Percentiles rank a stretch among this genome's conserved stretches.
Conservation (phyloP, 2,888 invertebrate genomes). For the Trichogramma evanescens region DNA sequence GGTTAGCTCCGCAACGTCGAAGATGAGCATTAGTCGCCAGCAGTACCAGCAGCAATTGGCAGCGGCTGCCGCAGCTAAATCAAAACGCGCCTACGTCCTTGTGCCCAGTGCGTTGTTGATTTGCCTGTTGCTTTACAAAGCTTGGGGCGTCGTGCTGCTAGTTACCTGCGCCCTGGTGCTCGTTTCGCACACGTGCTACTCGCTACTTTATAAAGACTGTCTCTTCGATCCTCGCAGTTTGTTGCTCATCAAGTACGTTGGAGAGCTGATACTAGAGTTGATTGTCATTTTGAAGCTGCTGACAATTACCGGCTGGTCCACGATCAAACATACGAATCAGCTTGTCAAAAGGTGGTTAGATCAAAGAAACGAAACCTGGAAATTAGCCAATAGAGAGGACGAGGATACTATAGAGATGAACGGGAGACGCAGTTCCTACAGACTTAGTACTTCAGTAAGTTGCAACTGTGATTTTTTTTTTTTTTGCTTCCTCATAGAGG, state of each 20-base stretch:
- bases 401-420: slow-evolving; percentile 14
- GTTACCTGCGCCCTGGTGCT: slow-evolving; percentile 32
- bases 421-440: slow-evolving; percentile 11
- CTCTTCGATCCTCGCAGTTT: slow-evolving; percentile 33
- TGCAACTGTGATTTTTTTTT: not conserved
- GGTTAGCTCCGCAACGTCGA: too few species aligned
- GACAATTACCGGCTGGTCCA: not conserved
- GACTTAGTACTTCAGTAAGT: slow-evolving; percentile 17
- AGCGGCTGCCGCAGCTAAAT: not conserved
- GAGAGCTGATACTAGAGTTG: slow-evolving; percentile 23
- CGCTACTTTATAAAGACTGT: slow-evolving; percentile 38
- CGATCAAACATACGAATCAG: not conserved
- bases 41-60: not conserved
- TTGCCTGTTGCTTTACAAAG: slow-evolving; percentile 36
- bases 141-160: slow-evolving; percentile 37
- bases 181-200: slow-evolving; percentile 38
- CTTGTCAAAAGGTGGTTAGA: not conserved
- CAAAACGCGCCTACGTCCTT: slow-evolving; percentile 36
- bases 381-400: not conserved
- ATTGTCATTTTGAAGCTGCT: slow-evolving; percentile 5
- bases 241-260: slow-evolving; percentile 24
- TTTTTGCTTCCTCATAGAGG: too few species aligned
- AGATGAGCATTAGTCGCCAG: too few species aligned
- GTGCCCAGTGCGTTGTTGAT: slow-evolving; percentile 37
- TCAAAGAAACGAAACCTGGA: too few species aligned